Percentiles rank a stretch among this genome's conserved stretches.
phyloP scores from a whole-genome alignment of 2,113 vertebrate species.

The Varanus salvator region DNA sequence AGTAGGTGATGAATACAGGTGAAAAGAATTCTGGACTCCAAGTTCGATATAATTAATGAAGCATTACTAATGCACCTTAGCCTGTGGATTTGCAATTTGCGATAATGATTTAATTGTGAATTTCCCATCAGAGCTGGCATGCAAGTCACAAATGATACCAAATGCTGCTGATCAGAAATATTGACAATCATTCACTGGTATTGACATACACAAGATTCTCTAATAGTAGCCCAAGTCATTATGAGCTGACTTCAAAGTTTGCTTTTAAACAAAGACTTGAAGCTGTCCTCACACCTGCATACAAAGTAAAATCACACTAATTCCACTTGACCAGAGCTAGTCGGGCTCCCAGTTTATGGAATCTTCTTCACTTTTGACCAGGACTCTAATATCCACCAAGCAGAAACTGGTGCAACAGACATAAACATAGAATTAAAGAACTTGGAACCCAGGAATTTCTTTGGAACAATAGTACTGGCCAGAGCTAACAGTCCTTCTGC shows the following conservation, averaged over 20 bases:
- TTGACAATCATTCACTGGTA: slow-evolving; percentile 72
- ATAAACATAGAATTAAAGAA: no score
- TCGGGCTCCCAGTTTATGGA: no score
- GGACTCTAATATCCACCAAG: no score
- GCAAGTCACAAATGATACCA: slow-evolving; percentile 74
- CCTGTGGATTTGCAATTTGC: slow-evolving; percentile 69
- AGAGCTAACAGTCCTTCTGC: no score
- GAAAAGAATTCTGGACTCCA: slow-evolving; percentile 57
- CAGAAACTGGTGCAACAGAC: no score
- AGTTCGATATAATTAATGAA: slow-evolving; percentile 76
- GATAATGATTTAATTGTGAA: slow-evolving; percentile 72
- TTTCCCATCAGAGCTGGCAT: slow-evolving; percentile 62
- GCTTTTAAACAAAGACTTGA: slow-evolving; percentile 50
- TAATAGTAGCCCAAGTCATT: slow-evolving; percentile 56
- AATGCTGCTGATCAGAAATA: slow-evolving; percentile 71
- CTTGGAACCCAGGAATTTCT: no score
- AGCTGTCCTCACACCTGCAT: slow-evolving; percentile 1
- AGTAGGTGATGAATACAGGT: slow-evolving; percentile 66
- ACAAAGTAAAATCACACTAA: background rate
- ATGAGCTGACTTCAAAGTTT: slow-evolving; percentile 66
- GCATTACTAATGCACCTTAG: slow-evolving; percentile 68
- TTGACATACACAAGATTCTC: slow-evolving; percentile 61
- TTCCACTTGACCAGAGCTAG: background rate
- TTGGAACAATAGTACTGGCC: no score
- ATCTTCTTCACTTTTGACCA: no score